Evolutionary conservation across 2,797 vertebrate genomes (phyloP).

Genomic region (Poecilia picta): DNA sequence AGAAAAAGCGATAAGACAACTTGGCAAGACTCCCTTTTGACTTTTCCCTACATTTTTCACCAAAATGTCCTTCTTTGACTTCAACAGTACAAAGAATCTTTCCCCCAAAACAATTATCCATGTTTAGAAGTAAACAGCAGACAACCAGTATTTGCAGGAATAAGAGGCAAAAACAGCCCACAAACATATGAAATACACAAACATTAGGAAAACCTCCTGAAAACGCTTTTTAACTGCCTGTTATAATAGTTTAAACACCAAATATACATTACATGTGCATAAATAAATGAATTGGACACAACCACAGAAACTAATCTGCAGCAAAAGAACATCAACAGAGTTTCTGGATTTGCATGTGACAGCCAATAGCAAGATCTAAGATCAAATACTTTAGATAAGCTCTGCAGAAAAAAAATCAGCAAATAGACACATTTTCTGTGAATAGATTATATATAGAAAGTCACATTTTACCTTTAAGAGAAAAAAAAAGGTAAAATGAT

Average conservation of each 20-base stretch:
- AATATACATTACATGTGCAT: not conserved
- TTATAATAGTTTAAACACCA: not conserved
- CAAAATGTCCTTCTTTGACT: not conserved
- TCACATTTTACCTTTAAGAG: not conserved
- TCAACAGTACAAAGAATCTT: not conserved
- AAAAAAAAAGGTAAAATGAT: not conserved
- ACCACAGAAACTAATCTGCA: not conserved
- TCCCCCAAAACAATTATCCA: not conserved
- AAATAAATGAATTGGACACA: not conserved
- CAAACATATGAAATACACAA: not conserved
- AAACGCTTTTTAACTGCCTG: not conserved
- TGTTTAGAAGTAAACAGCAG: not conserved
- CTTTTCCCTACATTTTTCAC: not conserved
- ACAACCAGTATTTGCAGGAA: too few species aligned
- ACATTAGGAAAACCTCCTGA: not conserved
- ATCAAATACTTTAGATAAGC: too few species aligned
- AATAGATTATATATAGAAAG: not conserved
- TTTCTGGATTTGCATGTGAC: too few species aligned
- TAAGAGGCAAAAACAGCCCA: not conserved
- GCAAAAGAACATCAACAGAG: too few species aligned
- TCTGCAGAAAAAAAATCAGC: too few species aligned
- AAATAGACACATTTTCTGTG: too few species aligned
- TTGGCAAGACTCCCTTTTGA: not conserved
- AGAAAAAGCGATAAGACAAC: not conserved
- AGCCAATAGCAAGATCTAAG: too few species aligned